These are phyloP conservation scores for Silurus asotus DNA, from an alignment of 2,113 vertebrate species.

Conservation along the genomic window DNA sequence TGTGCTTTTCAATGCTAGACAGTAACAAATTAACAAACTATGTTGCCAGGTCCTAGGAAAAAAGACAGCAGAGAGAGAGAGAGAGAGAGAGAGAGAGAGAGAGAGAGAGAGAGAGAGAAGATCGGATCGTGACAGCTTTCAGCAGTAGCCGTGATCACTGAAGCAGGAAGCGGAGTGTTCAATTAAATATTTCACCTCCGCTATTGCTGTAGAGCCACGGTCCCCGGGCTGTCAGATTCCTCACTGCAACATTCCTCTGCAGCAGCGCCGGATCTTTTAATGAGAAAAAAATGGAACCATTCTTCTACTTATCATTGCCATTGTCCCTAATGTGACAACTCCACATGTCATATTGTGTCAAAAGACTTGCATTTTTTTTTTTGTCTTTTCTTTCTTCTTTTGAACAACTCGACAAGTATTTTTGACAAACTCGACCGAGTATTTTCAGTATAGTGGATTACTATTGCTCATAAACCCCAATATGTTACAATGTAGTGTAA, in stretches of 20 bases:
- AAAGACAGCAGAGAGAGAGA: neutral
- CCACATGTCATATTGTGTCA: slow-evolving; percentile 28
- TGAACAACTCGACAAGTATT: neutral
- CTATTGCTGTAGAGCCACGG: slow-evolving; percentile 69
- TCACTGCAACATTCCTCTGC: slow-evolving; percentile 72
- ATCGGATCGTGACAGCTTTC: slow-evolving; percentile 58
- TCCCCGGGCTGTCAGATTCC: slow-evolving; percentile 69
- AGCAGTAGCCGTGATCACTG: slow-evolving; percentile 73
- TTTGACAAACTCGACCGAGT: slow-evolving; percentile 1
- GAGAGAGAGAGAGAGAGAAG: neutral
- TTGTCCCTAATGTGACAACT: slow-evolving; percentile 36
- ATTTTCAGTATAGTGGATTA: neutral
- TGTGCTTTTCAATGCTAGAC: slow-evolving; percentile 20
- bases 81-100: slow-evolving; percentile 32
- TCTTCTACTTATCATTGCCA: slow-evolving; percentile 43
- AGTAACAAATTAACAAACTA: slow-evolving; percentile 6
- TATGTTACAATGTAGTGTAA: neutral
- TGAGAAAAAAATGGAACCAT: slow-evolving; percentile 61
- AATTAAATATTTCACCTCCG: slow-evolving; percentile 84
- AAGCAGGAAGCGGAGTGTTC: slow-evolving; percentile 71
- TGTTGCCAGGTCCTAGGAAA: neutral
- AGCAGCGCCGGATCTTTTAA: slow-evolving; percentile 70
- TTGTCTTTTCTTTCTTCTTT: neutral
- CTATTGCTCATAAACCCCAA: neutral
- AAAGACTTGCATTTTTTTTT: slow-evolving; percentile 27